These are phyloP conservation scores for Capromys pilorides DNA, from an alignment of 2,797 vertebrate genomes.

Conservation along the genomic window DNA sequence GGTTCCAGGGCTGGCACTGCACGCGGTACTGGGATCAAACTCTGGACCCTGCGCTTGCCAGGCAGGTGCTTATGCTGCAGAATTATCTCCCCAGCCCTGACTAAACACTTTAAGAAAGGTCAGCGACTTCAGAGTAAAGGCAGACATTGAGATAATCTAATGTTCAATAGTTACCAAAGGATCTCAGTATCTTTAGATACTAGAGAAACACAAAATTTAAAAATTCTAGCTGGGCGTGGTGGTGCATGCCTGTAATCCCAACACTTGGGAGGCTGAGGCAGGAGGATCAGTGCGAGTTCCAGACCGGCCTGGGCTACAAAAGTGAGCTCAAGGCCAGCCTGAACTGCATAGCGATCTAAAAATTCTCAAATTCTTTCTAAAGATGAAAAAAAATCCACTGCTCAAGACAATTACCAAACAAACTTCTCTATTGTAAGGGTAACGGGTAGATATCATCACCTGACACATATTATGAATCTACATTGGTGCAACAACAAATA, in stretches of 20 bases:
- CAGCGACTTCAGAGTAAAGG: neutral
- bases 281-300: too few species aligned
- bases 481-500: neutral
- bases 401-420: neutral
- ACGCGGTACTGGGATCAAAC: too few species aligned
- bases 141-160: neutral
- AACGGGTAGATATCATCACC: neutral
- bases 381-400: neutral
- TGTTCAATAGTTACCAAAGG: neutral
- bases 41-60: too few species aligned
- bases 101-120: neutral
- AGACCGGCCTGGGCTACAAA: too few species aligned
- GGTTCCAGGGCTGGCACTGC: too few species aligned
- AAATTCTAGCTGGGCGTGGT: too few species aligned
- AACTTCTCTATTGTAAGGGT: neutral
- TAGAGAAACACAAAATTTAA: neutral
- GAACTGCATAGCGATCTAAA: too few species aligned
- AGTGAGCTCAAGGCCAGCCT: too few species aligned
- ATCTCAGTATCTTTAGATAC: neutral
- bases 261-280: too few species aligned
- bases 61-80: too few species aligned
- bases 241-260: too few species aligned
- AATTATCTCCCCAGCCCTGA: too few species aligned
- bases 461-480: neutral
- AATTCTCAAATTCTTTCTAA: neutral